Percentiles rank a stretch among this genome's conserved stretches.
These are phyloP conservation scores for Sebastes aleutianus DNA, from an alignment of 2,797 vertebrate genomes.

Conservation along the genomic window DNA sequence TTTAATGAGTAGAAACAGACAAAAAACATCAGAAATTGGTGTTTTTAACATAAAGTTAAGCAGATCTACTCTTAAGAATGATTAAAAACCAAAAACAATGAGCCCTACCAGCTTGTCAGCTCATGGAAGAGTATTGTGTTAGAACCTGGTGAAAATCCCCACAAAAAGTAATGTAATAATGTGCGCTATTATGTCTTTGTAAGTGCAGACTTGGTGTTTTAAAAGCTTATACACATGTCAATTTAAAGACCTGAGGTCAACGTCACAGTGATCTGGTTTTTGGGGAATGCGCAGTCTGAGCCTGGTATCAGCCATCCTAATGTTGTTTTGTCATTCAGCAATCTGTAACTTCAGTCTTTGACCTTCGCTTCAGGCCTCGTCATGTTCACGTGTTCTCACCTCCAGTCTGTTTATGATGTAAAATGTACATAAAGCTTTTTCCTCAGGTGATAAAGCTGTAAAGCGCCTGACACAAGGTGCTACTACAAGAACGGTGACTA, in stretches of 20 bases:
- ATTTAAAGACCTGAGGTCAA: background rate
- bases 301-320: background rate
- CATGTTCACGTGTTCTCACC: background rate
- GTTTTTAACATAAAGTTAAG: background rate
- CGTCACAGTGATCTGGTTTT: background rate
- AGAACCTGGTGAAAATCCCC: background rate
- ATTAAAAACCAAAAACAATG: slow-evolving; percentile 35
- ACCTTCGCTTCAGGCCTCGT: background rate
- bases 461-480: slow-evolving; percentile 49
- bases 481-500: slow-evolving; percentile 22
- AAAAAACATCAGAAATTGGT: background rate
- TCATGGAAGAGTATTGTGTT: slow-evolving; percentile 2
- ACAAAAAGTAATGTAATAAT: background rate
- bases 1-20: background rate
- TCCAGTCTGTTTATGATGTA: slow-evolving; percentile 2
- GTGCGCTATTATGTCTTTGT: background rate
- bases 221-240: background rate
- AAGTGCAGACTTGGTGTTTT: slow-evolving; percentile 25
- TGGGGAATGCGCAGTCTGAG: background rate
- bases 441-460: slow-evolving; percentile 31
- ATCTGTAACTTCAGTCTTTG: background rate
- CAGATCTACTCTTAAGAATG: background rate
- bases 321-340: background rate
- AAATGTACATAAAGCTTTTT: slow-evolving; percentile 24
- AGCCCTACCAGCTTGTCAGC: background rate